Evolutionary conservation across 64 coral and sea anemone species (phyloP).

Genomic region (Dendrophyllia cribrosa): DNA sequence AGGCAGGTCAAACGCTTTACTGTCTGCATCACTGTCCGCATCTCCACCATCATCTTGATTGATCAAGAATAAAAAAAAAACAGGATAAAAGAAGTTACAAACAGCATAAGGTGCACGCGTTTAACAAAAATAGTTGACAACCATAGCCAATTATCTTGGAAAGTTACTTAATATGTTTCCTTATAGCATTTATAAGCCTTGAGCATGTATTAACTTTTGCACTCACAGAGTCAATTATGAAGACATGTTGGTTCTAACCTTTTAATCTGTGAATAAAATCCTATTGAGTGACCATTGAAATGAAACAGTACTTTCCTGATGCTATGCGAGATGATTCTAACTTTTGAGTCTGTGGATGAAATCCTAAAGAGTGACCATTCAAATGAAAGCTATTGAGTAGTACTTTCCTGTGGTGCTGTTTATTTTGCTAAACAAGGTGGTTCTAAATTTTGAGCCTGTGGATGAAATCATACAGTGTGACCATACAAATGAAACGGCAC

Average conservation of each 20-base stretch:
- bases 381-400: neutral
- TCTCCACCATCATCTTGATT: neutral
- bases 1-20: constrained; percentile 66
- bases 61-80: neutral
- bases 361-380: neutral
- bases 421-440: neutral
- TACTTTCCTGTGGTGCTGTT: too few species aligned
- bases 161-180: too few species aligned
- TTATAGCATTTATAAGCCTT: too few species aligned
- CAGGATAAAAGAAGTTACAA: neutral
- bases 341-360: neutral
- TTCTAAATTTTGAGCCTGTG: neutral
- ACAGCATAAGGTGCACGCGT: too few species aligned
- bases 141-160: too few species aligned
- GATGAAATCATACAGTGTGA: neutral
- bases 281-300: neutral
- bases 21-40: constrained; percentile 67
- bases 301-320: neutral
- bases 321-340: too few species aligned
- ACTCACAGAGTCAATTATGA: too few species aligned
- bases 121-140: too few species aligned
- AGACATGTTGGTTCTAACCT: too few species aligned
- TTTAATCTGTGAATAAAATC: neutral
- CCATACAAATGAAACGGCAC: neutral
- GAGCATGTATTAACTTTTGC: too few species aligned